These are phyloP conservation scores for Lamellibrachia luymesi DNA, from an alignment of 1,140 invertebrate species.

Conservation along the genomic window DNA sequence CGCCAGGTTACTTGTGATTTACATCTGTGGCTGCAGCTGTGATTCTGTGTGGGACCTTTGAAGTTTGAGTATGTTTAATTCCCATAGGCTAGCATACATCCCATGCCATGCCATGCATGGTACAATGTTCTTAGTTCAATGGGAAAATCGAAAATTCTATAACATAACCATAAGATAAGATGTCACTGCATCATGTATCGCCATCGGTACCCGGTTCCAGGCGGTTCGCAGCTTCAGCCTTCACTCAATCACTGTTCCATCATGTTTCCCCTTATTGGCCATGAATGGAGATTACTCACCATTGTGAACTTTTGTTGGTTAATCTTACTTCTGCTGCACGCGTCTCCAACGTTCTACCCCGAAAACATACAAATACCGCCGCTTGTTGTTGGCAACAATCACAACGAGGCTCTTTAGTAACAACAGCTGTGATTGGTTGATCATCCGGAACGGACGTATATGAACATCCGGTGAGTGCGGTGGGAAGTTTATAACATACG, in stretches of 20 bases:
- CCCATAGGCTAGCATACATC: too few relatives aligned
- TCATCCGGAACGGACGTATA: not conserved
- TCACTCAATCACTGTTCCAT: not conserved
- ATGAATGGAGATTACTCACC: not conserved
- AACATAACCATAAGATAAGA: too few relatives aligned
- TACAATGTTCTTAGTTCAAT: too few relatives aligned
- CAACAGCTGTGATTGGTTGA: conserved; percentile 16
- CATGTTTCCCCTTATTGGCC: not conserved
- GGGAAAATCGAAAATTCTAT: too few relatives aligned
- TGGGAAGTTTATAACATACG: not conserved
- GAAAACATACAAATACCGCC: not conserved
- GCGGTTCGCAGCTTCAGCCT: not conserved
- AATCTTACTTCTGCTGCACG: not conserved
- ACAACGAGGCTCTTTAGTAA: conserved; percentile 12
- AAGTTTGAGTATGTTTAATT: too few relatives aligned
- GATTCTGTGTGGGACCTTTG: too few relatives aligned
- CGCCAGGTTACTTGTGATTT: too few relatives aligned
- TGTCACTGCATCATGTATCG: too few relatives aligned
- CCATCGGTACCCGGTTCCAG: too few relatives aligned
- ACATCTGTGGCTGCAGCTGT: too few relatives aligned
- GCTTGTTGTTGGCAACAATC: conserved; percentile 23
- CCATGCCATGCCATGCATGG: too few relatives aligned
- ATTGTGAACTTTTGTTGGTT: not conserved
- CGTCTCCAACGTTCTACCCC: not conserved
- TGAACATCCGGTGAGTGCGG: not conserved